Evolutionary conservation across 2,888 invertebrate species (phyloP).

Genomic region (Cremastobaeus sp.): DNA sequence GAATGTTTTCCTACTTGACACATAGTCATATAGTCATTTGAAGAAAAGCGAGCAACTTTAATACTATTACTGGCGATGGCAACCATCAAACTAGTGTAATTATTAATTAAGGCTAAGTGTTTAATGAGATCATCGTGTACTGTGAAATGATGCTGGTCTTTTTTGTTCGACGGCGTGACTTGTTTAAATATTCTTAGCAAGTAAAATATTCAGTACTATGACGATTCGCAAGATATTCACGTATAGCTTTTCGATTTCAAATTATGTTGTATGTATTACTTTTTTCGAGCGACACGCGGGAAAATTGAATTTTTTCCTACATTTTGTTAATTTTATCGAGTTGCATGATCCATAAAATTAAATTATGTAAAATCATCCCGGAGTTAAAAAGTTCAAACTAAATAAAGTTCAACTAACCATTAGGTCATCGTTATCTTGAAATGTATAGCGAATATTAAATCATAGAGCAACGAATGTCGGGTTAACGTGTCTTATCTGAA

Average conservation of each 20-base stretch:
- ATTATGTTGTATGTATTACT: no score
- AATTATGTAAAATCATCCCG: background rate
- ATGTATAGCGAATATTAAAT: constrained; percentile 44
- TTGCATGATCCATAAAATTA: background rate
- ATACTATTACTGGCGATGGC: constrained; percentile 3
- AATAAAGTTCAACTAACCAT: constrained; percentile 34
- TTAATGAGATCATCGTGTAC: constrained; percentile 34
- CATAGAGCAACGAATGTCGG: constrained; percentile 16
- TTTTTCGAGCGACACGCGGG: no score
- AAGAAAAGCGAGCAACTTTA: constrained; percentile 17
- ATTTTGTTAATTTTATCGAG: no score
- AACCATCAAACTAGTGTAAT: constrained; percentile 43
- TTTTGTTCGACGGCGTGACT: constrained; percentile 1
- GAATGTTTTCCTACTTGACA: no score
- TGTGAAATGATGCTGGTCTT: constrained; percentile 5
- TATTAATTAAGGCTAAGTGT: constrained; percentile 47
- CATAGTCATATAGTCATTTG: no score
- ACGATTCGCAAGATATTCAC: background rate
- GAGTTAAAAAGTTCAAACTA: constrained; percentile 1
- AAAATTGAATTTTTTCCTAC: no score
- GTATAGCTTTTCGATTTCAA: no score
- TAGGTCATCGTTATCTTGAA: constrained; percentile 39
- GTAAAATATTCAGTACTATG: background rate
- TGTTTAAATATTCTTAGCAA: constrained; percentile 12
- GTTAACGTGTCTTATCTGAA: constrained; percentile 44